Percentiles rank a stretch among this genome's conserved stretches.
Evolutionary conservation across 2,113 vertebrate genomes (phyloP).

Genomic region (Hypocryptadius cinnamomeus): DNA sequence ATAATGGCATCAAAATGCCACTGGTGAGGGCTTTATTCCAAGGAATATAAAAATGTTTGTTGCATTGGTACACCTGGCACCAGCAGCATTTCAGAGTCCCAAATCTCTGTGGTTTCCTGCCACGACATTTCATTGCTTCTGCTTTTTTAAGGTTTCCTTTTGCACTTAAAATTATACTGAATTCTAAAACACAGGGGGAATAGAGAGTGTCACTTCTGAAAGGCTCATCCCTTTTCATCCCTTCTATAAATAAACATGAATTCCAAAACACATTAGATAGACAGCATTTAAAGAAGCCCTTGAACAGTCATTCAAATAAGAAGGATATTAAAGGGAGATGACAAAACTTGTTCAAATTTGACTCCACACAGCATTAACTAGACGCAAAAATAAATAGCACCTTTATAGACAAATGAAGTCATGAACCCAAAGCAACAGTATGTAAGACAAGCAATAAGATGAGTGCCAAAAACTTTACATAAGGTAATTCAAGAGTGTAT

Average conservation of each 20-base stretch:
- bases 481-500: background rate
- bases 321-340: background rate
- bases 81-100: background rate
- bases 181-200: background rate
- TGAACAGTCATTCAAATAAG: background rate
- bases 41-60: background rate
- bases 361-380: background rate
- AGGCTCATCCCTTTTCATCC: background rate
- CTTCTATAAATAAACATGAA: background rate
- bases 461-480: background rate
- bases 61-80: background rate
- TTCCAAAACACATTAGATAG: background rate
- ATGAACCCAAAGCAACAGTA: background rate
- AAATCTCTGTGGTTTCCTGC: background rate
- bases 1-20: background rate
- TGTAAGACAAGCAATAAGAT: background rate
- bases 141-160: background rate
- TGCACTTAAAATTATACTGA: background rate
- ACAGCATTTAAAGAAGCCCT: background rate
- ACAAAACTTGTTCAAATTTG: background rate
- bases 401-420: background rate
- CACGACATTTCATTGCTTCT: background rate
- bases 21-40: background rate
- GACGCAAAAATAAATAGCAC: background rate
- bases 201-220: background rate